Evolutionary conservation across 2,797 vertebrate species (phyloP), one percentile per base, ranked within the genome.

Genomic region (Capromys pilorides): DNA sequence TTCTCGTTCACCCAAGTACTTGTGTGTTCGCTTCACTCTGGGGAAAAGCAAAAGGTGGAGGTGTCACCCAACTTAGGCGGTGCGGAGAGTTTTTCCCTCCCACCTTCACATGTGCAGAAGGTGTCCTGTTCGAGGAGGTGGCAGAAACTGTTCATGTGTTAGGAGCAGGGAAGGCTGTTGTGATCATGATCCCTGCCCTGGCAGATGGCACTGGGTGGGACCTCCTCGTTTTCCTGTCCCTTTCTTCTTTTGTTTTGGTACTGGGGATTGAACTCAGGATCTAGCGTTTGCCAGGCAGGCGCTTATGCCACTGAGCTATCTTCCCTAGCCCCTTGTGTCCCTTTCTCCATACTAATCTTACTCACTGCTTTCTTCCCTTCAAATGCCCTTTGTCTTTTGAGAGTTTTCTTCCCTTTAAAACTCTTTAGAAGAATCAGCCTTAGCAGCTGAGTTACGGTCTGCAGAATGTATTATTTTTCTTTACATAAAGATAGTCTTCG

Each of bases 381-480:
- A 92, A 75, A 96, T 66, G 33, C 54, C 67, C 69, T 96, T 78
- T 33, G 90, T 73, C 77, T 95, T 94, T 87, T 83, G 1, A 1
- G 1, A 1, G 21, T 79, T 22, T 69, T 80, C 59, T 77, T 91
- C 21, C 69, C 86, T 93, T 93, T 7, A 45, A 89, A 39, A 75
- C 54, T 57, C 81, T 79, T 92, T 24, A 28, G 85, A 95, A 86
- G 90, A 73, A 28, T 92, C 66, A 7, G n/a, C 82, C 86, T 36
- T 36, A 77, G 39, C 64, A 85, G 33, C 97, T 97, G 94, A 97
- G 81, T 97, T 95, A 95, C 96, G 95, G 96, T 91, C 95, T 97
- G 10, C 67, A 88, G 93, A 97, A 88, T 98, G 81, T 97, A 78
- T 73, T 93, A 85, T 97, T 97, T 88, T 90, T 96, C 61, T 97